Percentiles rank a stretch among this genome's conserved stretches.
Evolutionary conservation across 2,888 invertebrate species (phyloP).

Genomic region (Pachydiplax longipennis): DNA sequence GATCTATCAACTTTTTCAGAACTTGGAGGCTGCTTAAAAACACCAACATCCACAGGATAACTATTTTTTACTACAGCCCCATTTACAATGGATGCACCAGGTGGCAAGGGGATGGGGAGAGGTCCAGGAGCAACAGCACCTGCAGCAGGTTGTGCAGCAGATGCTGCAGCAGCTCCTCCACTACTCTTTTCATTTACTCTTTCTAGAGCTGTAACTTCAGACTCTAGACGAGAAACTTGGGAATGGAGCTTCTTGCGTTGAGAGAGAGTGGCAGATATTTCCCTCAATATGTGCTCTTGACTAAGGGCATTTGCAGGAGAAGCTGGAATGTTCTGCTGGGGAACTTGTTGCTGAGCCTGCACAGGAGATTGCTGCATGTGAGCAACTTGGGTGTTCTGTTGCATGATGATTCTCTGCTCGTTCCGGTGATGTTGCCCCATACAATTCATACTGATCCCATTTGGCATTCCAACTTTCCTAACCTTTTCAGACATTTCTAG

Average conservation of each 20-base stretch:
- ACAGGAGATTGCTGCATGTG: neutral
- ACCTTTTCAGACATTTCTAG: slow-evolving; percentile 66
- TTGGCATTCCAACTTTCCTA: slow-evolving; percentile 8
- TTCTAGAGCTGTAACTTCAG: slow-evolving; percentile 78
- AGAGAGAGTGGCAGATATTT: slow-evolving; percentile 83
- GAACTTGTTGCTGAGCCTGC: slow-evolving; percentile 45
- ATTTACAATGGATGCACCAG: slow-evolving; percentile 19
- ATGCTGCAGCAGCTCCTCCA: slow-evolving; percentile 23
- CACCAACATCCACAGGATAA: slow-evolving; percentile 2
- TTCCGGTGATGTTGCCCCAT: neutral
- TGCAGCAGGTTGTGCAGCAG: neutral
- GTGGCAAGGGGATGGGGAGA: slow-evolving; percentile 12
- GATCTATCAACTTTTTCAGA: neutral
- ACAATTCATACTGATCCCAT: neutral
- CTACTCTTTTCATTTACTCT: slow-evolving; percentile 59
- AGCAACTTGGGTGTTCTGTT: slow-evolving; percentile 30
- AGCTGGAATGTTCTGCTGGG: slow-evolving; percentile 52
- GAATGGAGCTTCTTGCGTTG: slow-evolving; percentile 85
- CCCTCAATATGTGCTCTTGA: slow-evolving; percentile 83
- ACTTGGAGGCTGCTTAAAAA: slow-evolving; percentile 6
- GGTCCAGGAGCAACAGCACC: slow-evolving; percentile 17
- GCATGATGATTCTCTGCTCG: neutral
- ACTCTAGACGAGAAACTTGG: slow-evolving; percentile 78
- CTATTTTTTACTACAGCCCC: slow-evolving; percentile 12
- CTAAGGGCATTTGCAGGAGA: slow-evolving; percentile 68